phyloP scores from a whole-genome alignment of 2,113 vertebrate species.

The Gymnobelideus leadbeateri region DNA sequence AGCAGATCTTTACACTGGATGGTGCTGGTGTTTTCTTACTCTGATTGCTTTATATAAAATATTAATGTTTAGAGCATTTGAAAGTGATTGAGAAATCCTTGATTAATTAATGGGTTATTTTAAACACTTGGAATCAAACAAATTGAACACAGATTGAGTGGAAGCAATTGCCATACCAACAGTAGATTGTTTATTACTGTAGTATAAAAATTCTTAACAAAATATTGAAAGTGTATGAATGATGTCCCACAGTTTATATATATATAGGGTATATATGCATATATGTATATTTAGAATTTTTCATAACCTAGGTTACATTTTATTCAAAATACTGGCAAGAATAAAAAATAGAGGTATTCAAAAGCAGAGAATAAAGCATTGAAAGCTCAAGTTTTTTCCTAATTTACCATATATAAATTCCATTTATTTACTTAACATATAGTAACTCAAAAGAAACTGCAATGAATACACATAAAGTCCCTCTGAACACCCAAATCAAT shows the following conservation, averaged over 20 bases:
- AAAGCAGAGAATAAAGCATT: background rate
- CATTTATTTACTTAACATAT: background rate
- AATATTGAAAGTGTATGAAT: conserved; percentile 16
- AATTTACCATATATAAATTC: background rate
- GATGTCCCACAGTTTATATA: background rate
- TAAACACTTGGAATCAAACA: conserved; percentile 56
- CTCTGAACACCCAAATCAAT: background rate
- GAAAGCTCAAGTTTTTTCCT: background rate
- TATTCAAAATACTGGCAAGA: background rate
- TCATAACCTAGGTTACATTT: background rate
- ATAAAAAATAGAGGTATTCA: background rate
- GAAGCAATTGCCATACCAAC: background rate
- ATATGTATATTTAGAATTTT: background rate
- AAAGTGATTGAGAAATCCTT: conserved; percentile 60
- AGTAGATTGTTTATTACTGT: background rate
- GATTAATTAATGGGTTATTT: conserved; percentile 52
- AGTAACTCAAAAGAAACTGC: background rate
- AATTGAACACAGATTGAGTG: conserved; percentile 33
- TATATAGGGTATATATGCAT: background rate
- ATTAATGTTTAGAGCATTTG: conserved; percentile 61
- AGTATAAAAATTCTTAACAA: conserved; percentile 25
- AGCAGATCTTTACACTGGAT: background rate
- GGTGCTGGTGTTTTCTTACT: background rate
- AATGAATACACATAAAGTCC: background rate
- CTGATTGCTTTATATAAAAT: conserved; percentile 17